A percentile compares a stretch with the other conserved stretches of the same genome.
Conservation (phyloP, 1,140 invertebrate species). For the Orchesella cincta region DNA sequence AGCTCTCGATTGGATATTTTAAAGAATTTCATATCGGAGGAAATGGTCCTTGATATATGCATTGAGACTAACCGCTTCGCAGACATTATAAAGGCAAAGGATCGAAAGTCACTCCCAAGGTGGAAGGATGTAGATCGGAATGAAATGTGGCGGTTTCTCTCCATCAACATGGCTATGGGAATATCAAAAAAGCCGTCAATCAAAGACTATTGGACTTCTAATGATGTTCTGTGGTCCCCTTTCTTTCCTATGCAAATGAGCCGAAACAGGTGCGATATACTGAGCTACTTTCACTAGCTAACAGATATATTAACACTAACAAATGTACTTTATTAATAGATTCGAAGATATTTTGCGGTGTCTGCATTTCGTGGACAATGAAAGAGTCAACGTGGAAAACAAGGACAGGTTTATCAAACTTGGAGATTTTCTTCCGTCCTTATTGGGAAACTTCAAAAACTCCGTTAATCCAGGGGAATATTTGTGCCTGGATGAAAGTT, state of each 20-base stretch:
- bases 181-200: not conserved
- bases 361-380: conserved; percentile 49
- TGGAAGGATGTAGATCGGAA: not conserved
- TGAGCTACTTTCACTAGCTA: not conserved
- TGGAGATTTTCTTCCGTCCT: conserved; percentile 20
- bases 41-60: not conserved
- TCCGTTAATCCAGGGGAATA: conserved; percentile 50
- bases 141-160: not conserved
- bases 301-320: not conserved
- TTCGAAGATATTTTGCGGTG: conserved; percentile 36
- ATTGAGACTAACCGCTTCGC: not conserved
- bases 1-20: not conserved
- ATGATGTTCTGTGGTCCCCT: not conserved
- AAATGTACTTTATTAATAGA: conserved; percentile 27
- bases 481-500: conserved; percentile 56
- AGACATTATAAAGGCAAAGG: not conserved
- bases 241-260: not conserved
- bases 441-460: conserved; percentile 47
- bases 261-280: not conserved
- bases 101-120: not conserved
- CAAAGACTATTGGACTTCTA: not conserved
- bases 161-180: not conserved
- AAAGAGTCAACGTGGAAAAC: not conserved
- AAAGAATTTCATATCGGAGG: not conserved
- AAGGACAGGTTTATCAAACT: conserved; percentile 40